Evolutionary conservation across 2,888 invertebrate species (phyloP).

Genomic region (Liodrosophila aerea): DNA sequence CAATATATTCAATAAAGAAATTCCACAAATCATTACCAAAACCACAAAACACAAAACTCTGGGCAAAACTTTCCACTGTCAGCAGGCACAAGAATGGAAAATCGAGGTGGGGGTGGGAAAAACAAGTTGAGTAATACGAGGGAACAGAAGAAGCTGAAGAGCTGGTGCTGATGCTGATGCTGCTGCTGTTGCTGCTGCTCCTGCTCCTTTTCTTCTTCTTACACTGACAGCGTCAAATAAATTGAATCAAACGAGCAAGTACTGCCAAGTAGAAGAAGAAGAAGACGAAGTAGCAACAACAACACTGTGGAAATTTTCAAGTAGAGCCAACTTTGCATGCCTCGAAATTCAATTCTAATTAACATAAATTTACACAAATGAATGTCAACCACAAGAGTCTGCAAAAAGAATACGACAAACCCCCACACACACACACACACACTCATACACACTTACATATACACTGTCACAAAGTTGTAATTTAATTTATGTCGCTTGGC

Average conservation of each 20-base stretch:
- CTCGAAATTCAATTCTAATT: conserved; percentile 77
- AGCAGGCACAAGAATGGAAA: conserved; percentile 30
- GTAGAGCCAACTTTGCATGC: conserved; percentile 62
- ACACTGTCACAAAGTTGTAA: conserved; percentile 48
- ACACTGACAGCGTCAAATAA: conserved; percentile 64
- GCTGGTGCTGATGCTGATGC: conserved; percentile 10
- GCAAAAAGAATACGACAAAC: conserved; percentile 26
- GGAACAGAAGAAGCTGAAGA: conserved; percentile 8
- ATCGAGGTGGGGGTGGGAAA: conserved; percentile 25
- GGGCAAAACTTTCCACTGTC: conserved; percentile 47
- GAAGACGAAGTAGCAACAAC: conserved; percentile 2
- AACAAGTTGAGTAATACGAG: conserved; percentile 27
- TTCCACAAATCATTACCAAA: conserved; percentile 69
- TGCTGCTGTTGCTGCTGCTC: not conserved
- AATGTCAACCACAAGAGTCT: conserved; percentile 73
- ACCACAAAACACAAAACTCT: conserved; percentile 54
- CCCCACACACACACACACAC: conserved; percentile 5
- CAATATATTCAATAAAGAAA: conserved; percentile 60
- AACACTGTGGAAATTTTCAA: conserved; percentile 26
- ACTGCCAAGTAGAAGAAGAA: conserved; percentile 13
- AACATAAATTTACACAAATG: conserved; percentile 77
- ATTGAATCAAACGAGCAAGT: conserved; percentile 71
- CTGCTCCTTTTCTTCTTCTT: conserved; percentile 16
- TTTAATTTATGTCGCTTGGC: conserved; percentile 70
- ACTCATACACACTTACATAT: conserved; percentile 4